Base-by-base conservation (phyloP, 2,797 vertebrate species). In the Lophius americanus region DNA sequence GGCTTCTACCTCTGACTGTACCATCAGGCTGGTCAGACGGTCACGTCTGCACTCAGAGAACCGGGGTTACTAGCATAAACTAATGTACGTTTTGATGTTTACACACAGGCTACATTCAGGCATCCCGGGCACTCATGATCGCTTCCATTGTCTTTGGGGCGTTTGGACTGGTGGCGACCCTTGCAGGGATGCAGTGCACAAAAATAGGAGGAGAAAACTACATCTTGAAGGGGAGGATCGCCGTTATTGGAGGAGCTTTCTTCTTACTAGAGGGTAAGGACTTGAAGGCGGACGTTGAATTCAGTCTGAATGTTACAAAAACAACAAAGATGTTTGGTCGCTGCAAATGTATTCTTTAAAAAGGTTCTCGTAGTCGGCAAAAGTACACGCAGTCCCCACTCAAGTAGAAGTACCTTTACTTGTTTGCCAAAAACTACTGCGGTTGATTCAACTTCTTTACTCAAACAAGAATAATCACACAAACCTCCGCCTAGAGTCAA, bases 101-200 rank as follows among this genome's bases (percentile, higher is more conserved):
- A 51, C 50, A 65, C 50, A n/a, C 83, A 98, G 96, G 95, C 41
- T 95, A 94, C 51, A 80, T 98, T 60, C 96, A 97, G 85, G 96
- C 93, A 9, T 95, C 93, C 42, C 92, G 96, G 3, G 96, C 96
- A 0, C 91, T 98, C 56, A 96, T 98, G 95, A 95, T 98, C 11
- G 83, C 92, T 0, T 82, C 95, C 4, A 90, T 98, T 52, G 84
- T 95, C 54, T 85, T 96, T 58, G 95, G 96, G 42, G 85, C 87
- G 0, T 91, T 96, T 2, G 95, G 94, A 2, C 76, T 95, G 2
- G 68, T 92, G 11, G 83, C 86, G 0, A 93, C 93, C 36, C 89
- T 96, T 2, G 13, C 79, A 9, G 96, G 96, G 3, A 92, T 97
- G 85, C 89, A 94, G 73, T 97, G 96, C 76, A 95, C 94, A 0